Evolutionary conservation across 2,113 vertebrate species (phyloP).

Genomic region (Thinocorus orbignyianus): DNA sequence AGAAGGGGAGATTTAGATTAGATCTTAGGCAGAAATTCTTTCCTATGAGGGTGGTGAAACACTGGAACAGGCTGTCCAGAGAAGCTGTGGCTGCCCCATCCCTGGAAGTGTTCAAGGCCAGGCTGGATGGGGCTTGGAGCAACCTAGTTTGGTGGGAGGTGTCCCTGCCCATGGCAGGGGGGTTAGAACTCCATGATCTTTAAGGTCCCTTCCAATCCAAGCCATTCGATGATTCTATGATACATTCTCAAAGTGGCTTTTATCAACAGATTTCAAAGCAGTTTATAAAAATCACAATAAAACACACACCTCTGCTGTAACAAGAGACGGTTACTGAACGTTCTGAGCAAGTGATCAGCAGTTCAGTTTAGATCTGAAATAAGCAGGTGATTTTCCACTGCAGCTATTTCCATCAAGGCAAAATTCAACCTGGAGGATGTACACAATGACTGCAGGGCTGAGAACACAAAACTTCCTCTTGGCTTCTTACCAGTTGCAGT

Average conservation of each 20-base stretch:
- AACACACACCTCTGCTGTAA: neutral
- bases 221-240: no score
- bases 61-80: no score
- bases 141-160: no score
- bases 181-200: no score
- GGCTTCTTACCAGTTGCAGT: neutral
- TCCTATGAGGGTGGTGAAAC: no score
- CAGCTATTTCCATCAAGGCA: neutral
- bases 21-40: no score
- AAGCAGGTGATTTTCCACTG: neutral
- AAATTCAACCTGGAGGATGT: neutral
- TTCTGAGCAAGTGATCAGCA: neutral
- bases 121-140: no score
- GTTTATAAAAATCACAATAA: neutral
- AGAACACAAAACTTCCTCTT: neutral
- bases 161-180: no score
- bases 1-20: no score
- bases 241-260: neutral
- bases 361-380: neutral
- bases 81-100: no score
- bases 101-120: no score
- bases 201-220: no score
- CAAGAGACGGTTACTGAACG: neutral
- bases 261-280: neutral
- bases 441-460: neutral